These are phyloP conservation scores for Epinephelus fuscoguttatus DNA, from an alignment of 2,113 vertebrate species.

Conservation along the genomic window DNA sequence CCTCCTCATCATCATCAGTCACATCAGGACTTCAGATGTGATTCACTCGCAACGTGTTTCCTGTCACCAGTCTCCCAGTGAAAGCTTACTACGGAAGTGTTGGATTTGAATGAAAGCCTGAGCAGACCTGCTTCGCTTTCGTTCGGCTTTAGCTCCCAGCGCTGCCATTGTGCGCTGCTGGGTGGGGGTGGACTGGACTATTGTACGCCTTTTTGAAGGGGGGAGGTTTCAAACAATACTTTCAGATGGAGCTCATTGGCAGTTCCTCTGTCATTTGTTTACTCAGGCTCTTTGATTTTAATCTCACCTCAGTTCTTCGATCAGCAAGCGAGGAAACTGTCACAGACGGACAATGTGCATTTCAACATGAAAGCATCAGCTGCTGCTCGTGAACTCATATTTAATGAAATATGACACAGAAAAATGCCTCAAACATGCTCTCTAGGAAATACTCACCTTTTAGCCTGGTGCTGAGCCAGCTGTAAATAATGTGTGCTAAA, in stretches of 20 bases:
- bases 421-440: neutral
- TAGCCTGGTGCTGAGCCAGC: neutral
- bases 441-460: neutral
- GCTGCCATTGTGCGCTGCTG: conserved; percentile 56
- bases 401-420: neutral
- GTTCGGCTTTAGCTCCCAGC: conserved; percentile 14
- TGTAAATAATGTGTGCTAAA: neutral
- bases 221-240: conserved; percentile 69
- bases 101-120: conserved; percentile 42
- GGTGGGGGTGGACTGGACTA: conserved; percentile 52
- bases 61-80: conserved; percentile 4
- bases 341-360: conserved; percentile 3
- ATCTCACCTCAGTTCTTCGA: conserved; percentile 58
- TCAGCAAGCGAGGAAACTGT: conserved; percentile 46
- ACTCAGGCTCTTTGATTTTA: conserved; percentile 66
- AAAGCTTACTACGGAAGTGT: conserved; percentile 20
- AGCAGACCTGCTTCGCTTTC: conserved; percentile 10
- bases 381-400: neutral
- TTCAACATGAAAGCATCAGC: neutral
- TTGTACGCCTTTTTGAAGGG: conserved; percentile 57
- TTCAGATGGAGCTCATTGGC: conserved; percentile 51
- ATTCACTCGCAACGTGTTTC: conserved; percentile 29
- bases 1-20: conserved; percentile 7
- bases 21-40: conserved; percentile 10
- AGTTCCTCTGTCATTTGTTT: conserved; percentile 69